Base-by-base conservation (phyloP, 2,113 vertebrate species). In the Haplotaxodon microlepis region DNA sequence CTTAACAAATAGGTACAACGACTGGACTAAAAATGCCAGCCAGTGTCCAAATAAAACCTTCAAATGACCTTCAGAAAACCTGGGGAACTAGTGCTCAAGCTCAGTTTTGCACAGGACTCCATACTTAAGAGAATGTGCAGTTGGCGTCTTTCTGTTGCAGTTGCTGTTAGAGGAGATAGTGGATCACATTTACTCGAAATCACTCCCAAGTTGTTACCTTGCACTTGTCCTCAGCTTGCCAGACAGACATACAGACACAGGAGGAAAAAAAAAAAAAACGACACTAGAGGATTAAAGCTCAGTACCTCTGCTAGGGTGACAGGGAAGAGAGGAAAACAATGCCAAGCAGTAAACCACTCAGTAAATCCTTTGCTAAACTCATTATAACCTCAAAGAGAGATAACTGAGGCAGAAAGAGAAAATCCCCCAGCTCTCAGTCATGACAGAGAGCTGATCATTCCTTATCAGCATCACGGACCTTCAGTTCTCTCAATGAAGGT, bases 321-420 rank as follows among this genome's bases (percentile, higher is more conserved):
- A 8, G 78, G 36, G 84, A 79, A 42, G 21, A 78, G 69, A 88
- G 36, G 42, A 84, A 88, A 89, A 93, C 92, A 90, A 91, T 85
- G 88, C 47, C 78, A 54, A 34, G 71, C 9, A 4, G 66, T 31
- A 63, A 88, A 89, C 31, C 80, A 83, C 81, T 85, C 81, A 31
- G 61, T 71, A 91, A 92, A 93, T 92, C 90, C 91, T 90, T 14
- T 13, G 21, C 85, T 90, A 91, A 92, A 88, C 92, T 93, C 86
- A 92, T 92, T 92, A 92, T 86, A 89, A 92, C 90, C 94, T 92
- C 89, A 90, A 83, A 91, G 81, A 69, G 36, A 85, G 84, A 93
- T 81, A 89, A 88, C 29, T 51, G 63, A 90, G 61, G 51, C 86
- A 59, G 84, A 84, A 59, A 81, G 27, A 57, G 36, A 51, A 87